Evolutionary conservation across 2,113 vertebrate species (phyloP), one percentile per base, ranked within the genome.

Genomic region (Pelobates fuscus): DNA sequence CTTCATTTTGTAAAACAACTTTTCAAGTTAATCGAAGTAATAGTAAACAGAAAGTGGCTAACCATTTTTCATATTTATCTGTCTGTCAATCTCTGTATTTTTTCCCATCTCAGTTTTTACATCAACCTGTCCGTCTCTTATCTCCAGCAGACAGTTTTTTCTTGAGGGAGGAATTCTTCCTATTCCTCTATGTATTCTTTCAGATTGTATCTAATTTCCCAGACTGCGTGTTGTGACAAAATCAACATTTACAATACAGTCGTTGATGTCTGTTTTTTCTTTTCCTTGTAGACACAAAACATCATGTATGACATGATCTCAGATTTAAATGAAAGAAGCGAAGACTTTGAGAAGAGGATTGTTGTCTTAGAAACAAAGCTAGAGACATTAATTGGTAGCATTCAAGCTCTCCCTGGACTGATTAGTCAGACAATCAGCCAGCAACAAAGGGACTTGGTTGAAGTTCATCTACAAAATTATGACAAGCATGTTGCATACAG

Each of bases 221-320:
- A 57, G 32, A 59, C 10, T 44, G 10, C 24, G 23, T 59, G 24
- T 20, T 58, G 20, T 58, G 32, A 29, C 52, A 67, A 60, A 65
- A 12, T 41, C 29, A 62, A 20, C 5, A 62, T 21, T 15, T 32
- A 2, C 62, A 75, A 20, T 15, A 21, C 18, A 24, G 14, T 75
- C 27, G 10, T 30, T 37, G 29, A 14, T 57, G 20, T 70, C 18
- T 37, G 27, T 25, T 43, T 83, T 82, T 78, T 86, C 2, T 68
- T 89, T 92, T 76, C 88, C 57, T 68, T 20, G 21, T 44, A 98
- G 96, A 98, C 96, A 78, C 97, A 99, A 91, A 98, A 96, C 88
- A 93, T 98, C 91, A 98, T 98, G 95, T 99, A 98, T 78, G 97
- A 98, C 88, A 94, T 99, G 93, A 95, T 99, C 84, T 98, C 97